phyloP scores from a whole-genome alignment of 2,113 vertebrate species.

The Silurus asotus region DNA sequence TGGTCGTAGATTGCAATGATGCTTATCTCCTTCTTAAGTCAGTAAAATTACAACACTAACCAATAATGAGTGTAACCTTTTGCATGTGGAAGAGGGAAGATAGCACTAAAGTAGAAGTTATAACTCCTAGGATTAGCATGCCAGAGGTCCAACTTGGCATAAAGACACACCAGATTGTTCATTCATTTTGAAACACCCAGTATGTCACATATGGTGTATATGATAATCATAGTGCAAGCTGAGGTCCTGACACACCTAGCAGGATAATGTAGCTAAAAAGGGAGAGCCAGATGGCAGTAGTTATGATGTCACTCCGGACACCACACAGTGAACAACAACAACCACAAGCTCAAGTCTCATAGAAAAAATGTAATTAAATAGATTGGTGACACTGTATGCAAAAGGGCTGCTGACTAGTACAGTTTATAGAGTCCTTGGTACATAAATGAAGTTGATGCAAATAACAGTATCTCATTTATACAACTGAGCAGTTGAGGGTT shows the following conservation, averaged over 20 bases:
- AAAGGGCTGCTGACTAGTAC: too few relatives aligned
- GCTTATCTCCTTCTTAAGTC: background rate
- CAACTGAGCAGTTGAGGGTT: too few relatives aligned
- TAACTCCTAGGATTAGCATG: background rate
- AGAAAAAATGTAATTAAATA: background rate
- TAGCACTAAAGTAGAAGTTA: background rate
- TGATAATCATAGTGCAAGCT: slow-evolving; percentile 16
- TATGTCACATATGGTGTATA: background rate
- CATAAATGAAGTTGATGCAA: background rate
- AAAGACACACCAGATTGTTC: background rate
- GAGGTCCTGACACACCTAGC: background rate
- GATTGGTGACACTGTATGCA: background rate
- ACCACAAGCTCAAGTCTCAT: background rate
- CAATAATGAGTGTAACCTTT: background rate
- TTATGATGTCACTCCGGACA: background rate
- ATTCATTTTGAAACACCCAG: background rate
- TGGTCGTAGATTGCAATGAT: background rate
- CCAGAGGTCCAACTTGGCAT: background rate
- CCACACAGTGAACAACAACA: background rate
- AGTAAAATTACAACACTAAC: background rate
- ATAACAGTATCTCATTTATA: too few relatives aligned
- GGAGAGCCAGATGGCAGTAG: slow-evolving; percentile 11
- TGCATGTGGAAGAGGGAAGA: background rate
- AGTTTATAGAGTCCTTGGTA: background rate
- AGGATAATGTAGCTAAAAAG: background rate